These are phyloP conservation scores for Rhinoraja longicauda DNA, from an alignment of 2,797 vertebrate species.

Conservation along the genomic window DNA sequence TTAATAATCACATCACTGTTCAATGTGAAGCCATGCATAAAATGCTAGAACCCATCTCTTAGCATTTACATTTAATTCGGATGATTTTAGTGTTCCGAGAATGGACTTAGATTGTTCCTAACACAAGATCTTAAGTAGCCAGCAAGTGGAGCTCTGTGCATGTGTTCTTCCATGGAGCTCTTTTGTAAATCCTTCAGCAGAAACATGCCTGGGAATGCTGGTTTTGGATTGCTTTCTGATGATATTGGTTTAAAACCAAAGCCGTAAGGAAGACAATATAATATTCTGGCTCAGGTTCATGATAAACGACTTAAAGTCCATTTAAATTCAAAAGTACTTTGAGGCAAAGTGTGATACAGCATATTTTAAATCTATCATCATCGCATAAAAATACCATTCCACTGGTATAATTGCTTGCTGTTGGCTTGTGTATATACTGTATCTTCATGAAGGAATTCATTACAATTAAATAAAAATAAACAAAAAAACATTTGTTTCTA, in stretches of 20 bases:
- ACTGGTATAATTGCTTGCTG: background rate
- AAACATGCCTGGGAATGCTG: background rate
- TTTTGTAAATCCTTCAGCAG: background rate
- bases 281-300: constrained; percentile 9
- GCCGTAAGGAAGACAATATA: background rate
- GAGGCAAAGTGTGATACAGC: background rate
- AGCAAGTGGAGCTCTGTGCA: constrained; percentile 29
- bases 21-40: background rate
- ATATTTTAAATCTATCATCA: constrained; percentile 11
- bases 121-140: background rate
- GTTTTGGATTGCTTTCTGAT: background rate
- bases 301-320: background rate
- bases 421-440: background rate
- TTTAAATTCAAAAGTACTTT: constrained; percentile 1
- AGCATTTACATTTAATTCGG: background rate
- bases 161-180: background rate
- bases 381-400: background rate
- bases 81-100: background rate
- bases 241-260: background rate
- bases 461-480: background rate
- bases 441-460: background rate
- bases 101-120: background rate
- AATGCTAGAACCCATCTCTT: background rate
- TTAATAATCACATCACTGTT: background rate
- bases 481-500: background rate